Evolutionary conservation across 2,113 vertebrate species (phyloP).

Genomic region (Gnathonemus longibarbis): DNA sequence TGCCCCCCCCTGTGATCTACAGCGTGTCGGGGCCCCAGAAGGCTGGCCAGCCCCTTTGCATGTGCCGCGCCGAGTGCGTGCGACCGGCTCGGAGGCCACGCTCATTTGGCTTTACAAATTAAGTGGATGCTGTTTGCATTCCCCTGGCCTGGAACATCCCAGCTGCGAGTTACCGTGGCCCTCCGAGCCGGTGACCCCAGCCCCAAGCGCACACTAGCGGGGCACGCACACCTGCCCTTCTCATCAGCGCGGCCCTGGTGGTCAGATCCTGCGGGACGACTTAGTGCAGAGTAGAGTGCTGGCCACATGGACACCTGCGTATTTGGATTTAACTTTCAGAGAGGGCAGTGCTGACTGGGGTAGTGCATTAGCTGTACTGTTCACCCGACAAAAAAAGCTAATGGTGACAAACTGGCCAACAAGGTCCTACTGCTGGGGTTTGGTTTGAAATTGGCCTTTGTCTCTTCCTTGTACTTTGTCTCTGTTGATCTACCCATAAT

Average conservation of each 20-base stretch:
- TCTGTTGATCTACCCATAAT: neutral
- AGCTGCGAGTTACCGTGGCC: neutral
- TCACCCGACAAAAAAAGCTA: neutral
- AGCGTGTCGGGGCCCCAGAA: neutral
- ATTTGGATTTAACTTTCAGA: neutral
- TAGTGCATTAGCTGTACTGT: neutral
- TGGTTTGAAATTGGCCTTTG: neutral
- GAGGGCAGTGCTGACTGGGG: neutral
- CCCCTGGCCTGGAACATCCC: constrained; percentile 13
- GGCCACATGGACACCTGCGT: neutral
- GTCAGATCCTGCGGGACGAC: neutral
- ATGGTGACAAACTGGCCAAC: neutral
- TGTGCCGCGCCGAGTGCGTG: neutral
- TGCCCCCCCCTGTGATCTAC: neutral
- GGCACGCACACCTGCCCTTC: neutral
- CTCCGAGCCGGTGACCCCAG: neutral
- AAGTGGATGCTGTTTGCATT: constrained; percentile 39
- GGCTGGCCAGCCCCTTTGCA: neutral
- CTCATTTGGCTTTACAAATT: constrained; percentile 40
- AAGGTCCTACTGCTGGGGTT: neutral
- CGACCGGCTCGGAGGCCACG: neutral
- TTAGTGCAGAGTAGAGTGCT: neutral
- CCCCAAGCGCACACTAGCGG: neutral
- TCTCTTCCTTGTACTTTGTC: neutral
- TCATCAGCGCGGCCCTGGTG: neutral